Base-by-base conservation (phyloP, 2,888 invertebrate species). In the Philonicus albiceps region DNA sequence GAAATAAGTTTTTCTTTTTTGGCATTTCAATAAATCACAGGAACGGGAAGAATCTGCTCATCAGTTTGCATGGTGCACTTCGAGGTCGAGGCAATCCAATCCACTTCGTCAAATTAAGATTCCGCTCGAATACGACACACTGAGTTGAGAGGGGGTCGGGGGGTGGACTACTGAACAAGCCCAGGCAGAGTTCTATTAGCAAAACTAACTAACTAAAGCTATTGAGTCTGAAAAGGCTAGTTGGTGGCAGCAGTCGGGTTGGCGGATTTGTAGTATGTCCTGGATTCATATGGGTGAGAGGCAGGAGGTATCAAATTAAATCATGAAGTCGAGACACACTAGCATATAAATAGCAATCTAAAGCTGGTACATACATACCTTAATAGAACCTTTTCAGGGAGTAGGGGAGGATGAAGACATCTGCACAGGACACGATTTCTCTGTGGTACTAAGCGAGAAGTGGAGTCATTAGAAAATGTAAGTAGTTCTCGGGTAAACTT, bases 81-180 rank as follows among this genome's bases (percentile, higher is more conserved):
- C 22, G 22, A 49, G 40, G 64, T n/a, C 37, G 31, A 22, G 34
- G 81, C 81, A 64, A 83, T 83, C 64, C 64, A 83, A 83, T 84
- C 84, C 84, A 84, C 84, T 84, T 43, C 27, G 85, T 85, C 75
- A 74, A 43, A 75, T 85, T 85, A 75, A 75, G 85, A 85, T 85
- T 85, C 85, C 49, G 49, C 49, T 53, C 85, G 43, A 85, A 85
- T 85, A 85, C 49, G 34, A 40, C 37, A 30, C 30, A 43, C 30
- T 11, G 43, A 43, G 43, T 37, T 2, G 19, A 43, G 16, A 22
- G 43, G 40, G 31, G 40, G 31, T 19, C 3, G n/a, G n/a, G 43
- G 80, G 31, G 16, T 55, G 81, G 64, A 49, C 37, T 55, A 78
- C 78, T 27, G 30, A 16, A 53, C 16, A 2, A 49, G 49, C 27